A percentile compares a stretch with the other conserved stretches of the same genome.
phyloP scores from a whole-genome alignment of 1,140 invertebrate genomes.

The Heliconius hermathena region DNA sequence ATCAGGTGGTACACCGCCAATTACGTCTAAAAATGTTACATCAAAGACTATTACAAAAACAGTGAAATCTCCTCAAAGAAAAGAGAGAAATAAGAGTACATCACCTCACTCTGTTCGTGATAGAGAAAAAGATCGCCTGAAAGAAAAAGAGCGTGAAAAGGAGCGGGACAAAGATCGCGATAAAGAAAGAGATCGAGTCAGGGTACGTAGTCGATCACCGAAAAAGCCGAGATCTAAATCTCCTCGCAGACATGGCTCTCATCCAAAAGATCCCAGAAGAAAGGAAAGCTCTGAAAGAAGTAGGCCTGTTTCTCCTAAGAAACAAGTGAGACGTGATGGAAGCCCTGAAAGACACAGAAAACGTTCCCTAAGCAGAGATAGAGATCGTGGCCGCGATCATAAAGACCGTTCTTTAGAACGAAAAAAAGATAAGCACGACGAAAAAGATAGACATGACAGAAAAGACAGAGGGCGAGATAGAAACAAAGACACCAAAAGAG shows the following conservation, averaged over 20 bases:
- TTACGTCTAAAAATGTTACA: constrained; percentile 71
- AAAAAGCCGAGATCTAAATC: constrained; percentile 75
- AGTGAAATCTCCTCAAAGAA: constrained; percentile 73
- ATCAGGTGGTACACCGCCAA: constrained; percentile 79
- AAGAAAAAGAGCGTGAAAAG: constrained; percentile 70
- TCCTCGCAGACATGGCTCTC: constrained; percentile 63
- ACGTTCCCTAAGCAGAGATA: constrained; percentile 67
- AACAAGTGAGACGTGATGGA: constrained; percentile 69
- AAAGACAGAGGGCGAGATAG: constrained; percentile 85
- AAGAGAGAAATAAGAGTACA: constrained; percentile 73
- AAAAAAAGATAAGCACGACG: constrained; percentile 80
- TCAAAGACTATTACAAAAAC: constrained; percentile 69
- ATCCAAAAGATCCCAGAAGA: constrained; percentile 73
- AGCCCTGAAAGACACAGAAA: constrained; percentile 76
- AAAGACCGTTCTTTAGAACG: constrained; percentile 78
- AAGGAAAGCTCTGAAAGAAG: constrained; percentile 79
- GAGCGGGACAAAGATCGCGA: constrained; percentile 71
- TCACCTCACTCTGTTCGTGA: constrained; percentile 71
- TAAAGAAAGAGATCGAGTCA: constrained; percentile 69
- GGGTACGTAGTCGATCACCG: constrained; percentile 72
- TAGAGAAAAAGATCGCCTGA: constrained; percentile 66
- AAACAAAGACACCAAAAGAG: constrained; percentile 78
- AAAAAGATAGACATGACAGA: constrained; percentile 81
- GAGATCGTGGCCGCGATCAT: constrained; percentile 73
- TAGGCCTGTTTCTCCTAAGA: constrained; percentile 78